phyloP scores from a whole-genome alignment of 2,113 vertebrate genomes.

The Coreoperca whiteheadi region DNA sequence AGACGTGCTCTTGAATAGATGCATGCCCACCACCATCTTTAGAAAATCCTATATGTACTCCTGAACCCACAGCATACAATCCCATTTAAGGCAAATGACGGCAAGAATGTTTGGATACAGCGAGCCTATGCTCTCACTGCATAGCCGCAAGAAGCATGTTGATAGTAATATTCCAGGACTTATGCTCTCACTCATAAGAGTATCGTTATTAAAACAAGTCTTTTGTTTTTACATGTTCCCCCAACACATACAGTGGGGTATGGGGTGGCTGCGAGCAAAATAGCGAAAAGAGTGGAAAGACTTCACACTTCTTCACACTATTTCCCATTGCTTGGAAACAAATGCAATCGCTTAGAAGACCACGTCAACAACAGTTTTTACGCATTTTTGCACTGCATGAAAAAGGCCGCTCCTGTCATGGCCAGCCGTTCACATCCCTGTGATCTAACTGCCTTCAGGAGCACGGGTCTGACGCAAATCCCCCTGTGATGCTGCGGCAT shows the following conservation, averaged over 20 bases:
- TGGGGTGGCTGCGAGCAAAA: constrained; percentile 1
- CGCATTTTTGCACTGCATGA: constrained; percentile 63
- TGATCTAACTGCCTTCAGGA: constrained; percentile 66
- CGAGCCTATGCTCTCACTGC: constrained; percentile 48
- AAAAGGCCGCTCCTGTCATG: constrained; percentile 60
- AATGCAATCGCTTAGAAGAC: constrained; percentile 50
- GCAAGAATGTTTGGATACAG: constrained; percentile 59
- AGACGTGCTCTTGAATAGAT: constrained; percentile 18
- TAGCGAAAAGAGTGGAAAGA: not conserved
- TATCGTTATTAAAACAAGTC: constrained; percentile 78
- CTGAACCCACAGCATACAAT: constrained; percentile 40
- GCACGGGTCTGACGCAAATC: constrained; percentile 63
- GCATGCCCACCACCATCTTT: constrained; percentile 38
- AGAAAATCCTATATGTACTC: constrained; percentile 29
- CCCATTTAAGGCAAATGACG: constrained; percentile 70
- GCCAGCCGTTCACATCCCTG: constrained; percentile 62
- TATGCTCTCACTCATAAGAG: constrained; percentile 52
- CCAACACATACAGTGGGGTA: constrained; percentile 29
- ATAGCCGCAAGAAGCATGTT: constrained; percentile 59
- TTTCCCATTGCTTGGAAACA: constrained; percentile 53
- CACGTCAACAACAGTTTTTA: constrained; percentile 64
- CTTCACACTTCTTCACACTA: constrained; percentile 46
- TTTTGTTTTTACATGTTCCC: constrained; percentile 70
- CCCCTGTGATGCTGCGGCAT: constrained; percentile 57
- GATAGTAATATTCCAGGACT: constrained; percentile 62